Evolutionary conservation across 64 coral and sea anemone genomes (phyloP).

Genomic region (Porites lutea): DNA sequence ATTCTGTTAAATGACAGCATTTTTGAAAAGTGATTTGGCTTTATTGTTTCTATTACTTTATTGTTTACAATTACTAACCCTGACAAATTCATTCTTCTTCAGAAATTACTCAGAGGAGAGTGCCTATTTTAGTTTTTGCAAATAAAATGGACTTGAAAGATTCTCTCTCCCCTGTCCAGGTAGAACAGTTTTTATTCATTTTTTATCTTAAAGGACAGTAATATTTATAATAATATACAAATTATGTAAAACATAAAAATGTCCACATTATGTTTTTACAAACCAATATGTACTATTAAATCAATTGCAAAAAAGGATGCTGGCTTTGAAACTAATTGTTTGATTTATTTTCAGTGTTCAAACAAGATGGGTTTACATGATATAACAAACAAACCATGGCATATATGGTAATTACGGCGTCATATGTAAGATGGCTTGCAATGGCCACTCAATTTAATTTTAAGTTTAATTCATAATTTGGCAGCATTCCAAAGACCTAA

Average conservation of each 20-base stretch:
- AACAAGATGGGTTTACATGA: slow-evolving; percentile 74
- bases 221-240: neutral
- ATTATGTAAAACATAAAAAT: neutral
- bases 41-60: no score
- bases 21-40: no score
- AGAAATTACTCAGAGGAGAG: slow-evolving; percentile 79
- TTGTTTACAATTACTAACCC: no score
- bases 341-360: slow-evolving; percentile 60
- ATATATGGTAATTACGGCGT: slow-evolving; percentile 84
- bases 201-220: neutral
- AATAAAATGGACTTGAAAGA: slow-evolving; percentile 98
- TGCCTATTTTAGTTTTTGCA: slow-evolving; percentile 95
- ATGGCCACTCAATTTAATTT: no score
- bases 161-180: slow-evolving; percentile 89
- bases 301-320: no score
- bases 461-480: no score
- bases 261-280: no score
- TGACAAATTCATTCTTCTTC: neutral
- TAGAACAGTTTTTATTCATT: neutral
- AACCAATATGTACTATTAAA: no score
- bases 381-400: slow-evolving; percentile 92
- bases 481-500: no score
- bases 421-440: no score
- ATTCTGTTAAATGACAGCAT: no score
- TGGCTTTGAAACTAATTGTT: neutral